phyloP scores from a whole-genome alignment of 2,888 invertebrate species.

The Tipula helvola region DNA sequence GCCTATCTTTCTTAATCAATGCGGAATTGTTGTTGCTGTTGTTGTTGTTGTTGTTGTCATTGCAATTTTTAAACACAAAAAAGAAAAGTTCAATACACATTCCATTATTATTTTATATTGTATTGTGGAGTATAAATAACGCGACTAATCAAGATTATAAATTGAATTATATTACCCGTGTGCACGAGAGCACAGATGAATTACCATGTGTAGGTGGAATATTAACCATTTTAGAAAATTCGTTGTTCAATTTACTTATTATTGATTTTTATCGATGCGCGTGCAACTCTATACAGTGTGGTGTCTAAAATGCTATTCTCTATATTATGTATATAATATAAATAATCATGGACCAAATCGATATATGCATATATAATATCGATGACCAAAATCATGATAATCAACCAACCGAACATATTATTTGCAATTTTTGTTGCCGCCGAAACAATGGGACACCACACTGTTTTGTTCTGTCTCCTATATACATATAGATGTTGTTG shows the following conservation, averaged over 20 bases:
- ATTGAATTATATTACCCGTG: background rate
- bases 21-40: background rate
- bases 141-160: background rate
- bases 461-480: background rate
- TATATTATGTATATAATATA: too few relatives aligned
- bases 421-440: background rate
- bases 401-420: background rate
- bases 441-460: background rate
- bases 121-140: background rate
- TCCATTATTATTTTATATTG: background rate
- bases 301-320: background rate
- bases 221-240: background rate
- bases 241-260: background rate
- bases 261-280: background rate
- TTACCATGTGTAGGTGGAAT: background rate
- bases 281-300: background rate
- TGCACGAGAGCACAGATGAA: background rate
- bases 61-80: background rate
- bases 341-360: background rate
- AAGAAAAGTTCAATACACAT: background rate
- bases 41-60: background rate
- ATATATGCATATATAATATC: background rate
- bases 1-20: background rate
- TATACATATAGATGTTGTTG: background rate
- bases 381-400: background rate